phyloP scores from a whole-genome alignment of 35 echinoderm and acorn worm genomes.

The Lytechinus pictus region DNA sequence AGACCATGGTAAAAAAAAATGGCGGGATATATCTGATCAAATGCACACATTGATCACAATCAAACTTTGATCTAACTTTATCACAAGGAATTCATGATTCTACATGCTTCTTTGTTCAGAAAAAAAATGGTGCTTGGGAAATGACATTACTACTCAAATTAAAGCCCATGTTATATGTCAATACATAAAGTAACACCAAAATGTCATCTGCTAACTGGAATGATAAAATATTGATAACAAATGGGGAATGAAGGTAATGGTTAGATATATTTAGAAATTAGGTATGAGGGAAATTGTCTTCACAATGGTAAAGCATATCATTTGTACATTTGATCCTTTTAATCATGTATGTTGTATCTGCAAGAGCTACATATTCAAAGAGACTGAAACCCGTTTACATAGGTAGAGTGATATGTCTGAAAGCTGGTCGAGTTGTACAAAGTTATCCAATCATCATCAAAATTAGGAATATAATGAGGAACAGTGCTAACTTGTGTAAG shows the following conservation, averaged over 20 bases:
- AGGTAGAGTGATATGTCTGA: neutral
- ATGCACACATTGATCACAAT: neutral
- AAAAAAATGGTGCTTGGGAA: neutral
- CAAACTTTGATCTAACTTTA: neutral
- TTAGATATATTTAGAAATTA: no score
- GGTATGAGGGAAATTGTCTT: no score
- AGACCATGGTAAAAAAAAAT: neutral
- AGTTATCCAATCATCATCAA: neutral
- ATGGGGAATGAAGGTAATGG: neutral
- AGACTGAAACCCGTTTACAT: neutral
- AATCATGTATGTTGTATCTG: neutral
- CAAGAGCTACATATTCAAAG: neutral
- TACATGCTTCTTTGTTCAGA: neutral
- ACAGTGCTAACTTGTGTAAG: no score
- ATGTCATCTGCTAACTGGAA: neutral
- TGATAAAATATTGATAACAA: neutral
- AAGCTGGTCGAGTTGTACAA: neutral
- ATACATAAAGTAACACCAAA: neutral
- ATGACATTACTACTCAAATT: neutral
- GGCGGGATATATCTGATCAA: neutral
- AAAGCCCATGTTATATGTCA: neutral
- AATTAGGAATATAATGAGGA: neutral
- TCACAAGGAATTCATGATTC: neutral
- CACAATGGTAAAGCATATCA: no score
- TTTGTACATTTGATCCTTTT: no score